phyloP scores from a whole-genome alignment of 2,888 invertebrate genomes.

The Piscicola geometra region DNA sequence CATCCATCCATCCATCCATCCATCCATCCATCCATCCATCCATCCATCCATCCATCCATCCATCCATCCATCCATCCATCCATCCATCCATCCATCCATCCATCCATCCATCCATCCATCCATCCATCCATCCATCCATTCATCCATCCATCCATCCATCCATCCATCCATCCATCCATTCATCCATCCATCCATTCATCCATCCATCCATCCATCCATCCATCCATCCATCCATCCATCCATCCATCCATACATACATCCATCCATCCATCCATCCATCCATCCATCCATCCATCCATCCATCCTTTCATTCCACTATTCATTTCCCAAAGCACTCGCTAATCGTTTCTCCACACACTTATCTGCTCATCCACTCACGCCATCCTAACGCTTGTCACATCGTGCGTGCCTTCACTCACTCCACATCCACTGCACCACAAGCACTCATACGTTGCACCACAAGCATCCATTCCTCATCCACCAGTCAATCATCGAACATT shows the following conservation, averaged over 20 bases:
- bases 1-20: slow-evolving; percentile 25
- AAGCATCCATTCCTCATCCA: too few relatives aligned
- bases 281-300: slow-evolving; percentile 28
- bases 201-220: slow-evolving; percentile 31
- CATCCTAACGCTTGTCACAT: too few relatives aligned
- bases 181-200: slow-evolving; percentile 26
- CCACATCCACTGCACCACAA: too few relatives aligned
- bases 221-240: slow-evolving; percentile 31
- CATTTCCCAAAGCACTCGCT: not conserved
- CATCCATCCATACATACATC: slow-evolving; percentile 1
- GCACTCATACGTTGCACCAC: too few relatives aligned
- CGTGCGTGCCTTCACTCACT: too few relatives aligned
- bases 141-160: slow-evolving; percentile 27
- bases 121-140: slow-evolving; percentile 21
- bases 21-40: slow-evolving; percentile 30
- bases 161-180: slow-evolving; percentile 27
- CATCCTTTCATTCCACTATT: slow-evolving; percentile 10
- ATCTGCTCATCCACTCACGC: too few relatives aligned
- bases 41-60: slow-evolving; percentile 31
- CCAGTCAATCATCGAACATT: too few relatives aligned
- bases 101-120: slow-evolving; percentile 28
- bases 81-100: slow-evolving; percentile 30
- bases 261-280: slow-evolving; percentile 24
- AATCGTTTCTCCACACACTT: too few relatives aligned
- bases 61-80: slow-evolving; percentile 31